Evolutionary conservation across 2,888 invertebrate species (phyloP).

Genomic region (Neoscelio sp.): DNA sequence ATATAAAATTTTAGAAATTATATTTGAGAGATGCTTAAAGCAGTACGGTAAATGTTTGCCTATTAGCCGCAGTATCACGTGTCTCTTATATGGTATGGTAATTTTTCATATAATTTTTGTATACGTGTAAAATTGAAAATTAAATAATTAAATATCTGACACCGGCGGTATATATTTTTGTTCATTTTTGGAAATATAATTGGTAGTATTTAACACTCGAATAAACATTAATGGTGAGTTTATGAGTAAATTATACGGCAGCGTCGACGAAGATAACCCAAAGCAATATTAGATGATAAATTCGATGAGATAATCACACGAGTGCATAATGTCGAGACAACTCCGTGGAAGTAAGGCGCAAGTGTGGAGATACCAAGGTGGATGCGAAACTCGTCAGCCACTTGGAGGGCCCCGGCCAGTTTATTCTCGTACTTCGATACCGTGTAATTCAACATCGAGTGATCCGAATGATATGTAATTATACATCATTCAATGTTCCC

Average conservation of each 20-base stretch:
- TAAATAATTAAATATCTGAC: no score
- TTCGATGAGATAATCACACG: constrained; percentile 60
- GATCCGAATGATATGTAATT: constrained; percentile 65
- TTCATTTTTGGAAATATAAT: constrained; percentile 53
- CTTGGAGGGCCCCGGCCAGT: constrained; percentile 55
- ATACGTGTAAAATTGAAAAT: no score
- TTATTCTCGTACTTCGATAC: constrained; percentile 56
- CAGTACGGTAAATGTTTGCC: no score
- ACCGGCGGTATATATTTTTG: no score
- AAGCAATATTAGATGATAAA: constrained; percentile 62
- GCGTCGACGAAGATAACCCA: constrained; percentile 31
- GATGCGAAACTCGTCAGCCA: constrained; percentile 65
- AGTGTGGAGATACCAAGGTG: no score
- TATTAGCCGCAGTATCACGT: no score
- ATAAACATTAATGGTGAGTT: constrained; percentile 55
- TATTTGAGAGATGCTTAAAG: no score
- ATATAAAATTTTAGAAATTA: no score
- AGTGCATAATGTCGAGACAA: constrained; percentile 39
- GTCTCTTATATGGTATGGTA: no score
- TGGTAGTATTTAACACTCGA: constrained; percentile 43
- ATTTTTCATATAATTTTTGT: no score
- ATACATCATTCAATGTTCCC: constrained; percentile 63
- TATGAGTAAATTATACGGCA: constrained; percentile 56
- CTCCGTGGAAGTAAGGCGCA: constrained; percentile 13
- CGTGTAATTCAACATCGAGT: constrained; percentile 60